phyloP scores from a whole-genome alignment of 2,888 invertebrate species.

The Caenorhabditis japonica region DNA sequence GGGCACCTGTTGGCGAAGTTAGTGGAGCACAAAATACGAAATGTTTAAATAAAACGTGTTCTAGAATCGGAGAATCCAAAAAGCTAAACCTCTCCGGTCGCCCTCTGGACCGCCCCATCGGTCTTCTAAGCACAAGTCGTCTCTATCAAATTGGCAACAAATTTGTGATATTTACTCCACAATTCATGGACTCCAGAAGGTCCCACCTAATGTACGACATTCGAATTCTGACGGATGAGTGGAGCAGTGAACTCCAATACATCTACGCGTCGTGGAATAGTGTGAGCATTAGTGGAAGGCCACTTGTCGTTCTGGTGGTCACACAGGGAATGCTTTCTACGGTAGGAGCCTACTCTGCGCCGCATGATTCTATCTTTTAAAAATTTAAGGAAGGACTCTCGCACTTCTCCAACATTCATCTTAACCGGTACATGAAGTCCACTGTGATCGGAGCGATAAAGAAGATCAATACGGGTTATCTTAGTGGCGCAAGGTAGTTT shows the following conservation, averaged over 20 bases:
- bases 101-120: constrained; percentile 91
- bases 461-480: constrained; percentile 96
- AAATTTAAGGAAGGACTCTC: constrained; percentile 64
- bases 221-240: constrained; percentile 91
- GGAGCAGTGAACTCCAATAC: constrained; percentile 74
- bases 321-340: constrained; percentile 82
- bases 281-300: constrained; percentile 95
- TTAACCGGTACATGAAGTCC: constrained; percentile 67
- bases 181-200: constrained; percentile 97
- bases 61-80: constrained; percentile 83
- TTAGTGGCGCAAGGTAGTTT: constrained; percentile 89
- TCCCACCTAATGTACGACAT: constrained; percentile 99
- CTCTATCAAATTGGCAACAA: constrained; percentile 93
- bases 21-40: too few relatives aligned
- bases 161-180: constrained; percentile 98
- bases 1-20: constrained; percentile 83
- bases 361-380: too few relatives aligned
- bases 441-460: constrained; percentile 95
- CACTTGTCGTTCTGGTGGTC: constrained; percentile 88
- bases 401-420: constrained; percentile 61
- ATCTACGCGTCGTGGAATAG: constrained; percentile 93
- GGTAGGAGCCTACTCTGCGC: constrained; percentile 32
- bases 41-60: too few relatives aligned
- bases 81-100: constrained; percentile 94
- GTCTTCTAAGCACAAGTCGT: constrained; percentile 96